phyloP scores from a whole-genome alignment of 2,113 vertebrate species.

The Cyanoderma ruficeps region DNA sequence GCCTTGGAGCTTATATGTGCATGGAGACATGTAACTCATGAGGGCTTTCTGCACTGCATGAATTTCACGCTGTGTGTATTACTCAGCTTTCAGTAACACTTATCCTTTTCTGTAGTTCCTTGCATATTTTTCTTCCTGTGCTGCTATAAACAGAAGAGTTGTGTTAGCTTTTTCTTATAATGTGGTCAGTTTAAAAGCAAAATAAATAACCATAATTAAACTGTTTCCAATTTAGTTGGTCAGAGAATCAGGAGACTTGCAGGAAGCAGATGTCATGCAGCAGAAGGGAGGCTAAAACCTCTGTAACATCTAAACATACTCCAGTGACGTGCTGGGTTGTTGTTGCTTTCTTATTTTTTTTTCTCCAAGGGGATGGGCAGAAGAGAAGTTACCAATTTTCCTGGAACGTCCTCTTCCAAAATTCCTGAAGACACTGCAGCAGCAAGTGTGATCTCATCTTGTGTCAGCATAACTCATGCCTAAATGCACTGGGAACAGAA shows the following conservation, averaged over 20 bases:
- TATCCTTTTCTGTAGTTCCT: neutral
- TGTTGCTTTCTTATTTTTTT: neutral
- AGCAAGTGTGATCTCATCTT: constrained; percentile 5
- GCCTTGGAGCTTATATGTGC: neutral
- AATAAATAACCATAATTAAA: constrained; percentile 50
- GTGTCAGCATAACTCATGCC: neutral
- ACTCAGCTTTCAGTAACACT: neutral
- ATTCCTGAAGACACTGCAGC: neutral
- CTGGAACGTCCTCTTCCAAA: constrained; percentile 53
- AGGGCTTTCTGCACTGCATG: neutral
- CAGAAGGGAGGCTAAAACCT: neutral
- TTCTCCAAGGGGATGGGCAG: neutral
- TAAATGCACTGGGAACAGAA: constrained; percentile 20
- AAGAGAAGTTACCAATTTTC: constrained; percentile 60
- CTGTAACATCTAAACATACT: neutral
- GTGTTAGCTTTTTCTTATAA: constrained; percentile 35
- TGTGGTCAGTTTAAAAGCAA: constrained; percentile 60
- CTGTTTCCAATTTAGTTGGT: constrained; percentile 46
- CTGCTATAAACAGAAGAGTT: constrained; percentile 31
- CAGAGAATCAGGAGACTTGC: constrained; percentile 23
- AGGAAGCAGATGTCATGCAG: constrained; percentile 64
- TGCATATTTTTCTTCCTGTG: constrained; percentile 23
- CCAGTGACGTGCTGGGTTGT: neutral
- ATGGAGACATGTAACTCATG: neutral
- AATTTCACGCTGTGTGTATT: neutral